Conservation (phyloP, 2,888 invertebrate genomes). For the Macrophya alboannulata region DNA sequence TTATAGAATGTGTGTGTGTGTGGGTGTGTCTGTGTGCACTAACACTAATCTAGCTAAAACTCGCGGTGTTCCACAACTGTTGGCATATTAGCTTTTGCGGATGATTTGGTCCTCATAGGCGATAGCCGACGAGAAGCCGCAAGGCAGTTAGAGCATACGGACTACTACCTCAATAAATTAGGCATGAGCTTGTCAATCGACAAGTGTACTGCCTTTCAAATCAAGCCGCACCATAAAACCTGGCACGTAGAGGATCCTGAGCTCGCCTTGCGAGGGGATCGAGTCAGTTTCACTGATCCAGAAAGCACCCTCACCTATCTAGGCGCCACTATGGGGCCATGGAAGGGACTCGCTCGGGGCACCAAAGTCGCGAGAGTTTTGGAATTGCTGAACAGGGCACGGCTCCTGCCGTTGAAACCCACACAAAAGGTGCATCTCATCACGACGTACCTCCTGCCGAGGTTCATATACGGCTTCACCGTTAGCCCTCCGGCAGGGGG, state of each 20-base stretch:
- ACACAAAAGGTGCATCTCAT: not conserved
- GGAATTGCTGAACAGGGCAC: not conserved
- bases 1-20: no score
- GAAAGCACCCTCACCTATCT: not conserved
- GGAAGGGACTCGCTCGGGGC: not conserved
- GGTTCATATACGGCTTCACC: not conserved
- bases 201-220: conserved; percentile 58
- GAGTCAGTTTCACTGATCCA: not conserved
- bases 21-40: no score
- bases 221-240: not conserved
- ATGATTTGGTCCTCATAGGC: conserved; percentile 64
- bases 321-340: not conserved
- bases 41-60: no score
- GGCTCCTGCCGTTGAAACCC: not conserved
- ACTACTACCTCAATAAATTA: not conserved
- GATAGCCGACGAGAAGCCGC: not conserved
- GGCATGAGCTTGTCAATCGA: conserved; percentile 57
- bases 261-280: not conserved
- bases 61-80: no score
- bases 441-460: not conserved
- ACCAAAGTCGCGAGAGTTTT: not conserved
- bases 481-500: not conserved
- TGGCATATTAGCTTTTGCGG: conserved; percentile 60
- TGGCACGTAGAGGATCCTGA: conserved; percentile 55
- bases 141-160: not conserved